A percentile compares a stretch with the other conserved stretches of the same genome.
These are phyloP conservation scores for Manis pentadactyla DNA, from an alignment of 2,797 vertebrate genomes.

Conservation along the genomic window DNA sequence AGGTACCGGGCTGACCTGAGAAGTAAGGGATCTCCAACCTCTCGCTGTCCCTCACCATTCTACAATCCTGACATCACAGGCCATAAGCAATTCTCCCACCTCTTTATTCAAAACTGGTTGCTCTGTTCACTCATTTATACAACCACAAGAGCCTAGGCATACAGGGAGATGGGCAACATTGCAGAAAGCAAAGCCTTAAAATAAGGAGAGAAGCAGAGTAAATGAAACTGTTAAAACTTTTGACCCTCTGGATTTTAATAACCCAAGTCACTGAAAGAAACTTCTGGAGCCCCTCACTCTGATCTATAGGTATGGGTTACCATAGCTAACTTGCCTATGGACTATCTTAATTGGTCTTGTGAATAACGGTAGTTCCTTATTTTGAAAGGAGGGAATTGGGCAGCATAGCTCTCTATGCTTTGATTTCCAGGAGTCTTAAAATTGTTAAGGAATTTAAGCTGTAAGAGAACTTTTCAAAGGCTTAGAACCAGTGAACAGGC, in stretches of 20 bases:
- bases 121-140: background rate
- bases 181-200: background rate
- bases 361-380: background rate
- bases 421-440: background rate
- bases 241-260: background rate
- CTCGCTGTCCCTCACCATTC: too few species aligned
- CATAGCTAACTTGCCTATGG: background rate
- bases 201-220: background rate
- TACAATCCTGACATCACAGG: background rate
- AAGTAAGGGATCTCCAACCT: background rate
- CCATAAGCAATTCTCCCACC: background rate
- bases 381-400: background rate
- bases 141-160: background rate
- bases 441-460: background rate
- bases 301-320: background rate
- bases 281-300: background rate
- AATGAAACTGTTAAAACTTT: background rate
- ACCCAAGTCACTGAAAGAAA: background rate
- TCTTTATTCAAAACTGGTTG: background rate
- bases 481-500: background rate
- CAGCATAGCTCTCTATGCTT: background rate
- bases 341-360: background rate
- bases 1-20: background rate
- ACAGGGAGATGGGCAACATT: rapidly evolving
- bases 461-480: background rate